These are phyloP conservation scores for Stomorhina lunata DNA, from an alignment of 2,888 invertebrate species.

Conservation along the genomic window DNA sequence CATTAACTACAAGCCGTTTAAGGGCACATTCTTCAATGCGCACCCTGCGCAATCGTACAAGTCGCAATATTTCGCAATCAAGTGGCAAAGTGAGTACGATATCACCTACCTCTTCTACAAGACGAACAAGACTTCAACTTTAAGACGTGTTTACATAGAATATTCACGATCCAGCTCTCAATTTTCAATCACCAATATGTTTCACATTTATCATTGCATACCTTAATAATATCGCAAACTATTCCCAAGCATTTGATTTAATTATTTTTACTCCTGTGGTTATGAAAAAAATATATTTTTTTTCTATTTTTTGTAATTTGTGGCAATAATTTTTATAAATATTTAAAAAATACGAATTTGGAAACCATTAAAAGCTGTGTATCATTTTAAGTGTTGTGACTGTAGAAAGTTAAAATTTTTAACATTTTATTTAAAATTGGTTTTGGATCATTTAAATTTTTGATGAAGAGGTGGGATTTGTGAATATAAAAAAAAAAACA, in stretches of 20 bases:
- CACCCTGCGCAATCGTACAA: slow-evolving; percentile 34
- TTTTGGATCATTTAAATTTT: slow-evolving; percentile 11
- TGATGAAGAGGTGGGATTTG: not conserved
- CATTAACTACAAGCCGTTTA: slow-evolving; percentile 41
- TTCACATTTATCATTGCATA: not conserved
- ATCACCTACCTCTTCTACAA: slow-evolving; percentile 57
- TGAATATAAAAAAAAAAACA: not conserved
- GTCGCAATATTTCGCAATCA: slow-evolving; percentile 16
- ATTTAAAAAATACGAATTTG: slow-evolving; percentile 25
- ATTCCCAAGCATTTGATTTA: not conserved
- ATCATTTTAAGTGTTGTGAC: too few species aligned
- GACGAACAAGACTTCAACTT: slow-evolving; percentile 69
- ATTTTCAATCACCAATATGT: not conserved
- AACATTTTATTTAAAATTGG: too few species aligned
- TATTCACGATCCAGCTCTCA: slow-evolving; percentile 28
- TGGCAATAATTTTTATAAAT: slow-evolving; percentile 37
- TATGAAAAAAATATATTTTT: too few species aligned
- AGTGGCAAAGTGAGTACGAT: slow-evolving; percentile 70
- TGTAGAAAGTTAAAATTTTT: too few species aligned
- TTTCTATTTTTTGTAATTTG: slow-evolving; percentile 40
- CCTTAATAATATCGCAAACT: not conserved
- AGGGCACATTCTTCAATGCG: slow-evolving; percentile 23
- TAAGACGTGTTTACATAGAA: slow-evolving; percentile 45
- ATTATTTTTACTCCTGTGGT: not conserved
- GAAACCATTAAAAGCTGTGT: slow-evolving; percentile 66